Evolutionary conservation across 2,888 invertebrate genomes (phyloP), one percentile per base, ranked within the genome.

Genomic region (Hetaerina titia): DNA sequence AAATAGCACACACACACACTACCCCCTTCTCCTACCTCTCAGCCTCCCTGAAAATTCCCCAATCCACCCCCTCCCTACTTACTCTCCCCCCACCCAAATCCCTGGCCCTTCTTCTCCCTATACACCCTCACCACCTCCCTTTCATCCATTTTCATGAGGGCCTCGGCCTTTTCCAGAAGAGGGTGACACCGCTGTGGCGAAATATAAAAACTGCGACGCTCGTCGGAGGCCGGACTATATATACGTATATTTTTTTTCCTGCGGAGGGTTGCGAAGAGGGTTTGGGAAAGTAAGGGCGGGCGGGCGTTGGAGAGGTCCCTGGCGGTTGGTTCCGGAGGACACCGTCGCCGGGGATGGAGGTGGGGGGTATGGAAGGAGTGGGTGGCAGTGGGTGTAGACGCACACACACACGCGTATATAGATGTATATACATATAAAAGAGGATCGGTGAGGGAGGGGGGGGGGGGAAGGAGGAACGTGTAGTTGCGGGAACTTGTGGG

Each of bases 281-380:
- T 69, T n/a, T 69, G 69, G 69, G 69, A 69, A 69, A 69, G 69
- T n/a, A n/a, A 69, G n/a, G 69, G 45, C 45, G 45, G 45, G 45
- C 45, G 90, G 90, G 58, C 63, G 90, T 25, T 60, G 90, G 90
- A 63, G 90, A 90, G 90, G 60, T 15, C 31, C 90, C 57, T n/a
- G 90, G 90, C 63, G 90, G 90, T 90, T 58, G 90, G 63, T 90
- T 90, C 90, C 90, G 90, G 90, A 90, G 90, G 90, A 90, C 31
- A n/a, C 63, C 90, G 25, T 63, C 25, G n/a, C 31, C 25, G 60
- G 17, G 90, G 58, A 19, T 25, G 25, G 19, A 25, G 60, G 90
- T 58, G n/a, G 25, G 31, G 31, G 17, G 4, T n/a, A 7, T 1
- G 2, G 89, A 25, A 9, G 81, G 81, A 13, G 89, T 56, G 89